Percentiles rank a stretch among this genome's conserved stretches.
These are phyloP conservation scores for Mongoloraphidia duomilia DNA, from an alignment of 2,888 invertebrate species.

Conservation along the genomic window DNA sequence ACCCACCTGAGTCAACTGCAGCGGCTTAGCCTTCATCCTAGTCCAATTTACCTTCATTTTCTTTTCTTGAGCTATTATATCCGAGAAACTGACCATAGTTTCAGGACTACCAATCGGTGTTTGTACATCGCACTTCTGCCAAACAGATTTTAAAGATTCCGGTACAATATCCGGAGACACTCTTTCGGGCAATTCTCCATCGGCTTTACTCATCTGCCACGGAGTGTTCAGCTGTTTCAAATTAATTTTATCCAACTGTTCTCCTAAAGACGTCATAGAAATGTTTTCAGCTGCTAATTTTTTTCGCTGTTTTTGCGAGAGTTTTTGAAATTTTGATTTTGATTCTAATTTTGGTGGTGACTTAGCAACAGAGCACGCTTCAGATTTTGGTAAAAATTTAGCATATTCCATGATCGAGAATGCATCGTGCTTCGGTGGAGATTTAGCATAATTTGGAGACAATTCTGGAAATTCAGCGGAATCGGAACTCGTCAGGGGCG, in stretches of 20 bases:
- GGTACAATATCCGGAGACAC: slow-evolving; percentile 8
- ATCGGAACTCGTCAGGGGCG: slow-evolving; percentile 9
- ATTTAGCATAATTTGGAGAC: slow-evolving; percentile 9
- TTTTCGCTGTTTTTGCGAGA: slow-evolving; percentile 51
- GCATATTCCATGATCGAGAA: too few relatives aligned
- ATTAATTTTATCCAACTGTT: slow-evolving; percentile 25
- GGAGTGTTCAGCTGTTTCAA: slow-evolving; percentile 18
- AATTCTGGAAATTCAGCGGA: slow-evolving; percentile 18
- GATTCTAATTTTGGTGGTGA: slow-evolving; percentile 8
- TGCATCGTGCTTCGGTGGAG: too few relatives aligned
- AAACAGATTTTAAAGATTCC: slow-evolving; percentile 1
- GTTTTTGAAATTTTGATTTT: slow-evolving; percentile 28
- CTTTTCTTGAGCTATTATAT: slow-evolving; percentile 59
- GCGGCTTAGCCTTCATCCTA: slow-evolving; percentile 56
- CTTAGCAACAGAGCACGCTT: neutral
- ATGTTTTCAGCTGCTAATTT: slow-evolving; percentile 37
- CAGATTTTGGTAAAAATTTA: too few relatives aligned
- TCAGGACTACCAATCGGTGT: slow-evolving; percentile 15
- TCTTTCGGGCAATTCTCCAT: neutral
- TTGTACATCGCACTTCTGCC: slow-evolving; percentile 25
- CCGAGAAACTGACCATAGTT: slow-evolving; percentile 28
- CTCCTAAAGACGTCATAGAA: slow-evolving; percentile 23
- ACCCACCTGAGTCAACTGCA: slow-evolving; percentile 58
- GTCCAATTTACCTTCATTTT: slow-evolving; percentile 56
- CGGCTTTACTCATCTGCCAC: too few relatives aligned